Evolutionary conservation across 1,140 invertebrate species (phyloP).

Genomic region (Bombus soroeensis): DNA sequence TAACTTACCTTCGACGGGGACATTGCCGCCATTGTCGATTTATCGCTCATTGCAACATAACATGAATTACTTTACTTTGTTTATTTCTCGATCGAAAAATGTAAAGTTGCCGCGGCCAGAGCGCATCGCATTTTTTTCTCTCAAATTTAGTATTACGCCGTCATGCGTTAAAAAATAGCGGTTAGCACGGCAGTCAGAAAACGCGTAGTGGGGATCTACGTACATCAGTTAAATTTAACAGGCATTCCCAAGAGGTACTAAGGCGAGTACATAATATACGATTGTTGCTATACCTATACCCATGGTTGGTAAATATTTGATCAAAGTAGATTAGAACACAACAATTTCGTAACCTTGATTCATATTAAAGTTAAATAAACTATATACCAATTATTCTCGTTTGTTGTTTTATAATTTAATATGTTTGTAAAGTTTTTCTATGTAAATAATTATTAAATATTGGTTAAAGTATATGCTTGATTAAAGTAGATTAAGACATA

Average conservation of each 20-base stretch:
- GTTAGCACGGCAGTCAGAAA: neutral
- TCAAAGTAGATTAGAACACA: neutral
- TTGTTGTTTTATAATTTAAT: neutral
- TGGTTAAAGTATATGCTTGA: too few species aligned
- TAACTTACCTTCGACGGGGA: slow-evolving; percentile 80
- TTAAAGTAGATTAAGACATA: too few species aligned
- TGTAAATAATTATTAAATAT: too few species aligned
- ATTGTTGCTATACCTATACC: neutral
- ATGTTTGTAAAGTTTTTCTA: too few species aligned
- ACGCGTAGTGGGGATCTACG: neutral
- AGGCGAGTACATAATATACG: slow-evolving; percentile 25
- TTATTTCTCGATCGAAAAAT: neutral
- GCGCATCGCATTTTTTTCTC: slow-evolving; percentile 35
- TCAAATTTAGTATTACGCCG: slow-evolving; percentile 10
- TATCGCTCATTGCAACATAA: slow-evolving; percentile 69
- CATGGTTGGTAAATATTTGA: neutral
- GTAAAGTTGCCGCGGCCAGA: neutral
- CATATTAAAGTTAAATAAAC: neutral
- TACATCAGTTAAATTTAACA: slow-evolving; percentile 37
- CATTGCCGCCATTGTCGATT: slow-evolving; percentile 81
- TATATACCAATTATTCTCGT: neutral
- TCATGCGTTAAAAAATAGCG: slow-evolving; percentile 4
- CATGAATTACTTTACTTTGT: slow-evolving; percentile 32
- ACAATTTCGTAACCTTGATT: neutral
- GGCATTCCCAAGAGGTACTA: slow-evolving; percentile 20